Base-by-base conservation (phyloP, 2,888 invertebrate species). In the Oscheius onirici region DNA sequence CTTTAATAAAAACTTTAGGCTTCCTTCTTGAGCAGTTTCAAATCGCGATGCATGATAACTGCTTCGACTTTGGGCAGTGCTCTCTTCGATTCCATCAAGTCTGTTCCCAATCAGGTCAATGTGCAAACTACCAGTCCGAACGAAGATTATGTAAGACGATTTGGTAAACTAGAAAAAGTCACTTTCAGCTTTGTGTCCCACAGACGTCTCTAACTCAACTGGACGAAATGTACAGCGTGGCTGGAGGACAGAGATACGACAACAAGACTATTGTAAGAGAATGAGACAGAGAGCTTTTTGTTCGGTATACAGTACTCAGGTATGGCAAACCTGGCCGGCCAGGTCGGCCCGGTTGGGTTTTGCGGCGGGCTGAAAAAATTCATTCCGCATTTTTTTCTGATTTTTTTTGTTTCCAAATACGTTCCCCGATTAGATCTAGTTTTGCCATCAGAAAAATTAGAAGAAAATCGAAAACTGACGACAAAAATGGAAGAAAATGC, bases 1-100 rank as follows among this genome's bases (percentile, higher is more conserved):
- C 3, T 24, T 15, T 22, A 46, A 13, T 49, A 0, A 24, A n/a
- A 5, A 17, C 11, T 40, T 15, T 13, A 66, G 66, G 51, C 40
- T 11, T 41, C 22, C 3, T 66, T 66, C 41, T 22, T 17, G 20
- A 66, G 66, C 24, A 66, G 66, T 52, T 22, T 34, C n/a, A n/a
- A 22, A 10, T 15, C 40, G 13, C 66, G 66, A 40, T 66, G 66
- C 40, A 17, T 54, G 34, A 34, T 41, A 10, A 66, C 66, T 10
- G 54, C 66, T 15, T 51, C 66, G 5, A 26, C 52, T n/a, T 40
- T 66, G 2, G 66, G 66, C 22, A 24, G 17, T 13, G 66, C 52
- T 11, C 22, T 66, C n/a, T 66, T 66, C 41, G 66, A 66, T 34
- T 20, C 66, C 22, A 34, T 40, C 13, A 6, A 28, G 22, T 2